Evolutionary conservation across 2,888 invertebrate genomes (phyloP).

Genomic region (Scaeva pyrastri): DNA sequence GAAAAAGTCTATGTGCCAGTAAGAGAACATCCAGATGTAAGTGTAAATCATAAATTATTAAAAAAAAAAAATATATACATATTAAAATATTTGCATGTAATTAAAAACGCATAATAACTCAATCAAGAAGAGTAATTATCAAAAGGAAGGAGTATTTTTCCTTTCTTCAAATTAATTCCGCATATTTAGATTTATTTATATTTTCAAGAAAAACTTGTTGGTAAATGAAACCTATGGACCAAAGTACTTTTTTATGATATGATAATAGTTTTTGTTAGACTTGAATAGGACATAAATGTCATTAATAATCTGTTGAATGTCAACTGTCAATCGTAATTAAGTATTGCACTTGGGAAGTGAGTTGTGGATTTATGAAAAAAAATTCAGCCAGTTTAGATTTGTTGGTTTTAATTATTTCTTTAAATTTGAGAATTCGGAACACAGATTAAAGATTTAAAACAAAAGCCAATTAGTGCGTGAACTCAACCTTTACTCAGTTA

Average conservation of each 20-base stretch:
- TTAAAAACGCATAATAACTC: background rate
- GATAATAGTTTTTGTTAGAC: background rate
- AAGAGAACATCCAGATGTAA: slow-evolving; percentile 99
- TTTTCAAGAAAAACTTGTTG: slow-evolving; percentile 6
- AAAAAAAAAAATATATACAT: too few species aligned
- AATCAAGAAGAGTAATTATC: background rate
- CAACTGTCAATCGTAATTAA: slow-evolving; percentile 2
- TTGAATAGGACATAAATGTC: background rate
- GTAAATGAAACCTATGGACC: background rate
- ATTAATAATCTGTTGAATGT: slow-evolving; percentile 4
- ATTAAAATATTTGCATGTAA: background rate
- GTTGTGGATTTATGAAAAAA: background rate
- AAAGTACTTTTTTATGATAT: slow-evolving; percentile 8
- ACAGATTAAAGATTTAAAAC: too few species aligned
- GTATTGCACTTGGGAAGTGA: background rate
- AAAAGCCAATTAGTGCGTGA: too few species aligned
- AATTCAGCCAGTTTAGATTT: too few species aligned
- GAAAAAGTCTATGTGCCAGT: slow-evolving; percentile 99
- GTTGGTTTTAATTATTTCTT: too few species aligned
- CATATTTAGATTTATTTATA: background rate
- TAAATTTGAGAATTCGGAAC: too few species aligned
- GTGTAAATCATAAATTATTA: slow-evolving; percentile 83
- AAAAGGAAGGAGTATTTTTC: background rate
- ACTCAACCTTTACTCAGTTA: too few species aligned
- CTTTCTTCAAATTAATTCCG: background rate